Base-by-base conservation (phyloP, 2,113 vertebrate species). In the Lanius collurio region DNA sequence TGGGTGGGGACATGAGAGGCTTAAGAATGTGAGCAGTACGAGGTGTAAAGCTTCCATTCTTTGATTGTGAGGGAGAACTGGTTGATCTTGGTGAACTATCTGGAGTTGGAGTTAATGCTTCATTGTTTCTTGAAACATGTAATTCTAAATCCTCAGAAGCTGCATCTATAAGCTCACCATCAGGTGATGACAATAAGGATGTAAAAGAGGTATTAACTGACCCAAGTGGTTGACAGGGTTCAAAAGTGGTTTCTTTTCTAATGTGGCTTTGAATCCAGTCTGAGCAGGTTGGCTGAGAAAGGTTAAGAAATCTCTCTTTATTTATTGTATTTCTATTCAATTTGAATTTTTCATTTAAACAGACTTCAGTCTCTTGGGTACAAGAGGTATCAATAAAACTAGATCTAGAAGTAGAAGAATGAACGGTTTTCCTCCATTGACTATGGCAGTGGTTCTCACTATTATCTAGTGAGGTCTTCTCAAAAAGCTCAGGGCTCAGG, bases 1-100 rank as follows among this genome's bases (percentile, higher is more conserved):
- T 99, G 33, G 99, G 99, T 50, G 99, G 99, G 47, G 99, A 99
- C 99, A 99, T 99, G 35, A 99, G 98, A 63, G 99, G 99, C 95
- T 99, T 99, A 92, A 99, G 98, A 78, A 99, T 97, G 91, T 99
- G 98, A 83, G 98, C 99, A 41, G 98, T 95, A 59, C 99, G 99
- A 96, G 98, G 98, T 46, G 97, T 97, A 90, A 98, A 98, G 96
- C 95, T 98, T 70, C 98, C 98, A 73, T 98, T 98, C 95, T 98
- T 99, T 68, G 98, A 98, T 14, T 99, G 99, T 41, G 98, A 99
- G 14, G 99, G 98, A n/a, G 99, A 99, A 97, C 98, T 98, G 91
- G 99, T 96, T 78, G 99, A 99, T 87, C 99, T 97, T 24, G 99
- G 99, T 11, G 99, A 99, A 96, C 99, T 99, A 77, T 99, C 98